Percentiles rank a stretch among this genome's conserved stretches.
These are phyloP conservation scores for Lagopus muta DNA, from an alignment of 2,113 vertebrate species.

Conservation along the genomic window DNA sequence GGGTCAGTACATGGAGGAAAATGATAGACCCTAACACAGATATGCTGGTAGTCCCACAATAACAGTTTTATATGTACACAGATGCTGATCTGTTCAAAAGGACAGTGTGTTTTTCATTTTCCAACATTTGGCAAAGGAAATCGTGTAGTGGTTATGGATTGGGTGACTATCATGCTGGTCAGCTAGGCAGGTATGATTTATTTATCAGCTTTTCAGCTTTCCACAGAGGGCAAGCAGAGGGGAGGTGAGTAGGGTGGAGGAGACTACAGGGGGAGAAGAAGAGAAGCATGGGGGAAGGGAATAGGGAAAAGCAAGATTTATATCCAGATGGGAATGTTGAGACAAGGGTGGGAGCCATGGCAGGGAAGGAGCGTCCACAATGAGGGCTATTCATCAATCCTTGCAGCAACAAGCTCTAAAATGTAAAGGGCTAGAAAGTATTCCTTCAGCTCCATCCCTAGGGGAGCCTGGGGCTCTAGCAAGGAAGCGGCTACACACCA, in stretches of 20 bases:
- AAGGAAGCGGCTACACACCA: constrained; percentile 44
- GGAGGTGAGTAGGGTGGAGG: neutral
- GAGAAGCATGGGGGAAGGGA: constrained; percentile 30
- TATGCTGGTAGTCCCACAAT: constrained; percentile 44
- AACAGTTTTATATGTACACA: constrained; percentile 51
- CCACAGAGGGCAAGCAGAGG: neutral
- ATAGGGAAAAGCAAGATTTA: constrained; percentile 71
- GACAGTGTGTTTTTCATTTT: constrained; percentile 65
- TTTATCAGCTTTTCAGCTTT: constrained; percentile 65
- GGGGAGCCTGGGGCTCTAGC: constrained; percentile 34
- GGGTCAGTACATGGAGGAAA: neutral
- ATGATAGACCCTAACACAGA: constrained; percentile 24
- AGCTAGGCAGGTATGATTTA: constrained; percentile 56
- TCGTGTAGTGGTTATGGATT: constrained; percentile 61
- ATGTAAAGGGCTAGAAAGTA: constrained; percentile 60
- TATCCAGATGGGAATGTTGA: constrained; percentile 70
- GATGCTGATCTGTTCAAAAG: constrained; percentile 60
- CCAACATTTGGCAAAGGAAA: constrained; percentile 58
- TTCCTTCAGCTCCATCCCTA: constrained; percentile 64
- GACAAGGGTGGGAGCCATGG: constrained; percentile 55
- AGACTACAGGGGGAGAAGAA: neutral
- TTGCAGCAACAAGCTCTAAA: constrained; percentile 49
- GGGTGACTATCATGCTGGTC: constrained; percentile 66
- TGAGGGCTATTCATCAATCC: constrained; percentile 74
- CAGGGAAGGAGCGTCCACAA: constrained; percentile 67